Evolutionary conservation across 2,797 vertebrate species (phyloP), one percentile per base, ranked within the genome.

Genomic region (Parotocinclus haroldoi): DNA sequence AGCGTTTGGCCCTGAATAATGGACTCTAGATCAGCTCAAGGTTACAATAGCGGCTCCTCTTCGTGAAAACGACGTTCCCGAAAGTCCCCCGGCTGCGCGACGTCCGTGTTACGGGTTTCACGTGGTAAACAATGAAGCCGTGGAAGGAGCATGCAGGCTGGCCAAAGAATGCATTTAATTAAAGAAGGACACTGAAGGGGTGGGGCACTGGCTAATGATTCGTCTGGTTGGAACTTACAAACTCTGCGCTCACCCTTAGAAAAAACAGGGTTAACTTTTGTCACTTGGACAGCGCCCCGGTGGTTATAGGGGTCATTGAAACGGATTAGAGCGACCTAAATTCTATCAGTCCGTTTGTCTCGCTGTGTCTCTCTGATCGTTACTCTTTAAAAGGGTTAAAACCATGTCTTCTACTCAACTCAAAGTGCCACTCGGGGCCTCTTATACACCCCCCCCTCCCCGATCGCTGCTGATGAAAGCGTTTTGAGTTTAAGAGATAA

Each of bases 111-210:
- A n/a, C 63, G 65, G 7, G n/a, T 53, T 46, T 58, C 17, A 42
- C 55, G 65, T 54, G 42, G 63, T 50, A n/a, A 58, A 42, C 72
- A 76, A 74, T 64, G 76, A 76, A 69, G 39, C 56, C 27, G 37
- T 74, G 44, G 14, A 40, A 55, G 53, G 77, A 66, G 42, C n/a
- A 46, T 8, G 27, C 16, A 42, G 18, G 17, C 49, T 65, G 52
- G 19, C 14, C 38, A 39, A 69, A 63, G 68, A 78, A 77, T 76
- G 72, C 49, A 61, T 69, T 70, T 73, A 75, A 75, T 77, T 75
- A 65, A 39, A 58, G 55, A 72, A 50, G 50, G 37, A 68, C 49
- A 55, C 42, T 14, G 14, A 50, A 50, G 11, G 1, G 16, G 17
- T 57, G 61, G 72, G 13, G 49, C 27, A 36, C 12, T 53, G 55